Evolutionary conservation across 2,888 invertebrate species (phyloP).

Genomic region (Nysson spinosus): DNA sequence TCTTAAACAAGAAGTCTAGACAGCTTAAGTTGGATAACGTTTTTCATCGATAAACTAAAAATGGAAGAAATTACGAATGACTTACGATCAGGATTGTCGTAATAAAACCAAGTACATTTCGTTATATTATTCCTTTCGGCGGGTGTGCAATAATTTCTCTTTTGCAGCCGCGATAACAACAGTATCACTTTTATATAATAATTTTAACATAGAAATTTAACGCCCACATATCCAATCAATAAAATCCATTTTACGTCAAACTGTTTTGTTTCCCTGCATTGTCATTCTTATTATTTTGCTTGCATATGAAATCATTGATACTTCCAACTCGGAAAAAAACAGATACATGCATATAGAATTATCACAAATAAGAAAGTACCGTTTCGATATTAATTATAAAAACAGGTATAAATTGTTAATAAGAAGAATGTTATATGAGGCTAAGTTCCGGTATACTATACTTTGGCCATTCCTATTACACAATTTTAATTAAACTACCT

Average conservation of each 20-base stretch:
- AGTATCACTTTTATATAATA: constrained; percentile 51
- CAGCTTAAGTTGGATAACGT: constrained; percentile 2
- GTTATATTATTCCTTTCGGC: constrained; percentile 33
- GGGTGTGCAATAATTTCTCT: constrained; percentile 33
- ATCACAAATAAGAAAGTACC: too few relatives aligned
- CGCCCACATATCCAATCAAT: constrained; percentile 20
- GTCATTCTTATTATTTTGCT: background rate
- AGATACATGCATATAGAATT: too few relatives aligned
- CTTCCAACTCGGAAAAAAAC: too few relatives aligned
- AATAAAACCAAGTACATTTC: constrained; percentile 26
- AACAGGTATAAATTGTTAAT: too few relatives aligned
- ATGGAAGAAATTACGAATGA: background rate
- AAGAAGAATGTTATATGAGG: too few relatives aligned
- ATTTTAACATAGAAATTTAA: constrained; percentile 35
- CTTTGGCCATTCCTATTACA: too few relatives aligned
- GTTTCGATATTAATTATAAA: too few relatives aligned
- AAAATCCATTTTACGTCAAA: constrained; percentile 9
- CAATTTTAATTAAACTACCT: too few relatives aligned
- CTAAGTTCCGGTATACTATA: too few relatives aligned
- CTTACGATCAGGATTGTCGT: constrained; percentile 1
- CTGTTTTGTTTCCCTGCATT: background rate
- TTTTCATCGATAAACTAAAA: constrained; percentile 12
- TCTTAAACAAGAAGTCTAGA: background rate
- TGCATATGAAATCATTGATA: too few relatives aligned
- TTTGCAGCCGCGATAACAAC: constrained; percentile 34